A percentile compares a stretch with the other conserved stretches of the same genome.
phyloP scores from a whole-genome alignment of 2,797 vertebrate species.

The Ceryle rudis region DNA sequence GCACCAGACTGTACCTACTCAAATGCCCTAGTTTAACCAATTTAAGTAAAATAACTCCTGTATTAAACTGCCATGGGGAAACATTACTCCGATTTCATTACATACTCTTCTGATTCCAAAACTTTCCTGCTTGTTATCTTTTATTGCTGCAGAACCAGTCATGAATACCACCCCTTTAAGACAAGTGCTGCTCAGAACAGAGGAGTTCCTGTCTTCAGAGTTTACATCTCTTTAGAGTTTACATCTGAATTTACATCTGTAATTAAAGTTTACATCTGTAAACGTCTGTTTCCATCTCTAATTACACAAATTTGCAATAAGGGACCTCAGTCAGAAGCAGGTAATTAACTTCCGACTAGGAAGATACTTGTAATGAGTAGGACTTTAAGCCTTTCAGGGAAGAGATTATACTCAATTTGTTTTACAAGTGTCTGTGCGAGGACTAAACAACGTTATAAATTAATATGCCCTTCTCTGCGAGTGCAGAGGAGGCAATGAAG shows the following conservation, averaged over 20 bases:
- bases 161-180: neutral
- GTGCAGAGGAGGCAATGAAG: too few relatives aligned
- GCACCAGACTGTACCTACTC: neutral
- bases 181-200: neutral
- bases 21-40: neutral
- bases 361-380: neutral
- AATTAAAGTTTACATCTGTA: too few relatives aligned
- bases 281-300: too few relatives aligned
- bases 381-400: neutral
- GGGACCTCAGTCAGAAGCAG: neutral
- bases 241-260: too few relatives aligned
- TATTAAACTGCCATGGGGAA: neutral
- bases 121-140: neutral
- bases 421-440: neutral
- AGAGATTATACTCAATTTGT: neutral
- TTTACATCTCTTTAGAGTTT: neutral
- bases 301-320: neutral
- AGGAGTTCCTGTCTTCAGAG: neutral
- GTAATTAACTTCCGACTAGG: neutral
- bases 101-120: neutral
- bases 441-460: neutral
- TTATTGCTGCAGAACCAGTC: neutral
- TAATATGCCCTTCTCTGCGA: neutral
- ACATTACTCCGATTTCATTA: neutral
- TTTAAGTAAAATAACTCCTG: neutral